phyloP scores from a whole-genome alignment of 1,140 invertebrate species.

The Eciton burchellii region DNA sequence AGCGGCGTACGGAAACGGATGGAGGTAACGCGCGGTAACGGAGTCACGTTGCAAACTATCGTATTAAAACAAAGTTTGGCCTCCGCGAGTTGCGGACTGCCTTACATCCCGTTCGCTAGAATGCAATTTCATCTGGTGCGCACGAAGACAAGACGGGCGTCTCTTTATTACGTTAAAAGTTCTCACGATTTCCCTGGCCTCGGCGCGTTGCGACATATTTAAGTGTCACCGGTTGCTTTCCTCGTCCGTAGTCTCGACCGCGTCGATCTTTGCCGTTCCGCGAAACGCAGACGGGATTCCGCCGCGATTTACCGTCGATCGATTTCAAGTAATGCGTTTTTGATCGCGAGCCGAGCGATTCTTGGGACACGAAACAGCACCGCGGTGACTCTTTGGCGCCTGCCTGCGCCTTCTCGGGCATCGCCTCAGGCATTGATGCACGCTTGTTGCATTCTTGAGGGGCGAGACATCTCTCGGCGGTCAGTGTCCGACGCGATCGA shows the following conservation, averaged over 20 bases:
- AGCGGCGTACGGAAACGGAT: background rate
- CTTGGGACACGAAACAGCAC: background rate
- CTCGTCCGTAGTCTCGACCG: background rate
- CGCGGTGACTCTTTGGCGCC: background rate
- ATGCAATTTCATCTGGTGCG: conserved; percentile 52
- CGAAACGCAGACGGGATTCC: conserved; percentile 38
- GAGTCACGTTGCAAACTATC: conserved; percentile 10
- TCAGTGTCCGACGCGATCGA: too few relatives aligned
- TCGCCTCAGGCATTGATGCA: background rate
- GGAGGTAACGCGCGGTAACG: background rate
- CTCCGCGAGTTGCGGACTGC: conserved; percentile 15
- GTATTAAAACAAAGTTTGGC: conserved; percentile 43
- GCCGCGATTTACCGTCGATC: conserved; percentile 24
- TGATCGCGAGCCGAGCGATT: background rate
- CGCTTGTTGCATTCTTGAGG: background rate
- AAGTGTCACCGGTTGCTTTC: background rate
- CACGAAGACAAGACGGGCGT: conserved; percentile 35
- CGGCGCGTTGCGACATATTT: background rate
- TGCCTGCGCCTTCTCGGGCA: background rate
- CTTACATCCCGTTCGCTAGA: conserved; percentile 22
- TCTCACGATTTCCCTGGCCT: conserved; percentile 35
- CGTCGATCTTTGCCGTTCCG: background rate
- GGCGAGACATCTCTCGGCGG: background rate
- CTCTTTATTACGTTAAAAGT: conserved; percentile 66
- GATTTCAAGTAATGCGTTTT: conserved; percentile 7